Evolutionary conservation across 2,888 invertebrate genomes (phyloP).

Genomic region (Resseliella maxima): DNA sequence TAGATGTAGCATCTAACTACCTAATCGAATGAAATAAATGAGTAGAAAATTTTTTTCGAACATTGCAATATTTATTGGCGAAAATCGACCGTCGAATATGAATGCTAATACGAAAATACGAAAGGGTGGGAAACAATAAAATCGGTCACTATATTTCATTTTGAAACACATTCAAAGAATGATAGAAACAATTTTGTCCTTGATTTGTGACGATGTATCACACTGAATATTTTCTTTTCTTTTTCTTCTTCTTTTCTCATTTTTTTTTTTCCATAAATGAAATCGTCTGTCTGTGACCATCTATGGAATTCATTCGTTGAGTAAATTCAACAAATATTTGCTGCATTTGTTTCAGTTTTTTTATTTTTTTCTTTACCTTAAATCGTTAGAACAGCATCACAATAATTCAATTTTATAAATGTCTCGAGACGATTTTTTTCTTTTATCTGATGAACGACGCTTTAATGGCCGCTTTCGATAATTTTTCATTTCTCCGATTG

Average conservation of each 20-base stretch:
- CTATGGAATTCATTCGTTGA: too few species aligned
- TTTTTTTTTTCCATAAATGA: too few species aligned
- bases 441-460: slow-evolving; percentile 51
- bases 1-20: too few species aligned
- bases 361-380: too few species aligned
- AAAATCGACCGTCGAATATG: too few species aligned
- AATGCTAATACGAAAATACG: too few species aligned
- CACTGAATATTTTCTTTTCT: too few species aligned
- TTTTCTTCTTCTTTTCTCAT: too few species aligned
- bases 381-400: slow-evolving; percentile 54
- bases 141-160: background rate
- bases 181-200: background rate
- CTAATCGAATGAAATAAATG: too few species aligned
- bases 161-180: background rate
- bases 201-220: background rate
- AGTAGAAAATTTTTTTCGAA: too few species aligned
- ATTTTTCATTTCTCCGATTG: slow-evolving; percentile 55
- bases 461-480: slow-evolving; percentile 54
- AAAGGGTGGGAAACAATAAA: background rate
- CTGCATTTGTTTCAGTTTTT: background rate
- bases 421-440: slow-evolving; percentile 40
- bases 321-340: background rate
- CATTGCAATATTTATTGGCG: too few species aligned
- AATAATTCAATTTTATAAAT: slow-evolving; percentile 32
- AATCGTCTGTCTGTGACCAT: too few species aligned